Conservation (phyloP, 2,113 vertebrate species). For the Plecotus auritus region DNA sequence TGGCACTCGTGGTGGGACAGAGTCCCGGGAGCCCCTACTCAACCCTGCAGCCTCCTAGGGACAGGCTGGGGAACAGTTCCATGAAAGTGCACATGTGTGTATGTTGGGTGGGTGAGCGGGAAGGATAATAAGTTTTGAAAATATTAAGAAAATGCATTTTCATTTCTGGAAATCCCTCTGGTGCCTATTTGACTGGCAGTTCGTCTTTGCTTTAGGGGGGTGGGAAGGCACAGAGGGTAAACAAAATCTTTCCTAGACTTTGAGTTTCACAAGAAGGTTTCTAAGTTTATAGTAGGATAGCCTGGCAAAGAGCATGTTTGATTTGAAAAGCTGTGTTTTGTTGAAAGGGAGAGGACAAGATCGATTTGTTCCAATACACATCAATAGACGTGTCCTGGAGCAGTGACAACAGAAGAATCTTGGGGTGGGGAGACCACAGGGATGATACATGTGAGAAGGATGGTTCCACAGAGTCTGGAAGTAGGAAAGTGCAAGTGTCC, state of each 20-base stretch:
- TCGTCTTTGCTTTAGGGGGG: background rate
- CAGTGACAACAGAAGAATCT: background rate
- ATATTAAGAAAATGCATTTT: background rate
- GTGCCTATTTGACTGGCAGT: background rate
- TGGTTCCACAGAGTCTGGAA: too few species aligned
- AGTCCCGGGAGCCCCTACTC: rapidly evolving
- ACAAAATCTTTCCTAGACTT: background rate
- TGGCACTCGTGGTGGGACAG: rapidly evolving
- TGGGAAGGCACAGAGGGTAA: background rate
- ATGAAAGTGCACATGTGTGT: background rate
- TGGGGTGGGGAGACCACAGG: background rate
- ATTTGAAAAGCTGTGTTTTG: background rate
- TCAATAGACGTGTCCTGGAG: background rate
- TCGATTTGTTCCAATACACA: background rate
- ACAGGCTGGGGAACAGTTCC: background rate
- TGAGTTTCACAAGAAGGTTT: background rate
- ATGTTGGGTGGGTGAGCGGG: rapidly evolving
- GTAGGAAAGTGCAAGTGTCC: background rate
- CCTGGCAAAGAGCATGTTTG: background rate
- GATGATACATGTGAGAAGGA: too few species aligned
- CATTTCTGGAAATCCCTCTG: background rate
- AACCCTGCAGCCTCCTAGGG: background rate
- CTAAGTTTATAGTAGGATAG: background rate
- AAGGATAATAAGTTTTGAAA: background rate
- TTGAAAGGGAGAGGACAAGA: background rate